Evolutionary conservation across 2,797 vertebrate genomes (phyloP).

Genomic region (Onychomys torridus): DNA sequence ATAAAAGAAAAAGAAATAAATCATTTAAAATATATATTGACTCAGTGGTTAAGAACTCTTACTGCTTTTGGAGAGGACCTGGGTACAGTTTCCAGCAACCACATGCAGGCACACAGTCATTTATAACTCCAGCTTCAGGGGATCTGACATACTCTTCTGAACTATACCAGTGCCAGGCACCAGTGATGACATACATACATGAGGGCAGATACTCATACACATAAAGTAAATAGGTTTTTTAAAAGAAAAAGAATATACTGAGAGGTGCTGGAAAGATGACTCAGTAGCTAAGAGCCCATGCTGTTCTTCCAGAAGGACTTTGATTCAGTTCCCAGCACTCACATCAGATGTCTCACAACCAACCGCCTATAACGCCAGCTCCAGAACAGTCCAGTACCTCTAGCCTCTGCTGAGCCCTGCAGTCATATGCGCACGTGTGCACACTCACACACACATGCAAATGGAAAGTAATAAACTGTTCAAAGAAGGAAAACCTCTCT

Average conservation of each 20-base stretch:
- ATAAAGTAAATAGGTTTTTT: neutral
- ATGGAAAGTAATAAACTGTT: neutral
- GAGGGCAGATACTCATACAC: neutral
- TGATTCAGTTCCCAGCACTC: neutral
- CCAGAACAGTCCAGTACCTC: neutral
- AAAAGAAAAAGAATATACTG: neutral
- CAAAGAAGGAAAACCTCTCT: neutral
- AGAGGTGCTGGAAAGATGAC: neutral
- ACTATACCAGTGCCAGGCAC: neutral
- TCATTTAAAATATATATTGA: neutral
- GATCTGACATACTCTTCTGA: neutral
- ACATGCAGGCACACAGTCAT: neutral
- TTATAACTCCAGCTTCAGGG: neutral
- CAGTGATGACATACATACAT: neutral
- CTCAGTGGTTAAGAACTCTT: neutral
- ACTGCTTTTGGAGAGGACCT: too few species aligned
- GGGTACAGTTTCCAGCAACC: neutral
- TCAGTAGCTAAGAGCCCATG: neutral
- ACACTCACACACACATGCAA: neutral
- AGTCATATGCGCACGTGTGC: accelerated
- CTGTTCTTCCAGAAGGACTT: neutral
- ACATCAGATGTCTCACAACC: neutral
- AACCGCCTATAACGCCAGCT: neutral
- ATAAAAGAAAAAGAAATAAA: neutral
- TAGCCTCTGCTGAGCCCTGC: neutral